A percentile compares a stretch with the other conserved stretches of the same genome.
phyloP scores from a whole-genome alignment of 37 sponge, comb jelly and placozoan genomes.

The Chondrosia reniformis region DNA sequence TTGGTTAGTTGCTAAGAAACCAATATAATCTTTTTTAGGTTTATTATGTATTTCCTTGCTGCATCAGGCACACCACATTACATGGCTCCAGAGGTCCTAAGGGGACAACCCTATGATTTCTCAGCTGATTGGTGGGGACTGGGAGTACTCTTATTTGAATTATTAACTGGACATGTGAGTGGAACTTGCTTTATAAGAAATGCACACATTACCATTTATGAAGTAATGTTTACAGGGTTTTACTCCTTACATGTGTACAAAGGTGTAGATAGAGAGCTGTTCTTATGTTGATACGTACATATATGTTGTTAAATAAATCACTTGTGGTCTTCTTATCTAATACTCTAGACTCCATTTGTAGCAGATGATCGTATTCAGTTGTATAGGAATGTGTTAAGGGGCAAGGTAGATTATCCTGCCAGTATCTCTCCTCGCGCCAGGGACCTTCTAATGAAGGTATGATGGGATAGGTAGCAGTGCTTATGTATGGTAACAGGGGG shows the following conservation, averaged over 20 bases:
- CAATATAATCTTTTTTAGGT: too few species aligned
- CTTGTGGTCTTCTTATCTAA: too few species aligned
- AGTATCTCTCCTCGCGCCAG: constrained; percentile 50
- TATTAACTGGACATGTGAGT: constrained; percentile 69
- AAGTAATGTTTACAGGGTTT: neutral
- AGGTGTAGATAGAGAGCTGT: too few species aligned
- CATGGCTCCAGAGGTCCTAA: constrained; percentile 83
- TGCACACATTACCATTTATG: too few species aligned
- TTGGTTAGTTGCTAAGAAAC: constrained; percentile 39
- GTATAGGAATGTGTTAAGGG: constrained; percentile 50
- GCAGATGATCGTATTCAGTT: constrained; percentile 63
- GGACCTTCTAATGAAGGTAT: constrained; percentile 46
- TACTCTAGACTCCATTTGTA: constrained; percentile 49
- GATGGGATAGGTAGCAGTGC: neutral
- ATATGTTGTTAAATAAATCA: too few species aligned
- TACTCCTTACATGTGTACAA: neutral
- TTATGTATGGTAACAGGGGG: neutral
- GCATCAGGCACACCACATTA: constrained; percentile 75
- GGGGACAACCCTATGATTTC: constrained; percentile 73
- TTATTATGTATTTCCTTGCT: neutral
- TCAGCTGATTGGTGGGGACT: constrained; percentile 89
- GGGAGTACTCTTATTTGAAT: constrained; percentile 72
- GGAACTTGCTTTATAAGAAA: neutral
- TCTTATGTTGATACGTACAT: too few species aligned
- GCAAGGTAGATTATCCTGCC: constrained; percentile 29